Conservation (phyloP, 2,888 invertebrate species). For the Camptogramma bilineatum region DNA sequence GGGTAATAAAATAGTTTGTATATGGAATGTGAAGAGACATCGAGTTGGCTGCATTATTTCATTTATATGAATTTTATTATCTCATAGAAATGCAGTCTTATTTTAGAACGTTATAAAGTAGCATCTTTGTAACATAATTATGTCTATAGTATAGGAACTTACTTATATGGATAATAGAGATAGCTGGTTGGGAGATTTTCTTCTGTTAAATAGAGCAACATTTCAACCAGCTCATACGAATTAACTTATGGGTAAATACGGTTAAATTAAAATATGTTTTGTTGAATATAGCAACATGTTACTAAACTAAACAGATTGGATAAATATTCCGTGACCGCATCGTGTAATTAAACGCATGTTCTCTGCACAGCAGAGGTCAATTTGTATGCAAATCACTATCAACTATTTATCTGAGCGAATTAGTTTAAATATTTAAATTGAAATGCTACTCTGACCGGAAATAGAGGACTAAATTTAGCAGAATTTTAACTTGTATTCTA, state of each 20-base stretch:
- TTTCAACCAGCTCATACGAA: too few species aligned
- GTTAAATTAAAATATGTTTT: background rate
- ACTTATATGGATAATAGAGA: too few species aligned
- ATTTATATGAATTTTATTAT: background rate
- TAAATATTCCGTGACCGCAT: background rate
- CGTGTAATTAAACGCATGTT: constrained; percentile 17
- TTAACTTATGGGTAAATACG: too few species aligned
- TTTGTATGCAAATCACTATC: constrained; percentile 37
- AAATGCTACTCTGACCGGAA: constrained; percentile 26
- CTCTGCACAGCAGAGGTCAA: constrained; percentile 28
- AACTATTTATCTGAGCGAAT: constrained; percentile 29
- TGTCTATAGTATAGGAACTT: too few species aligned
- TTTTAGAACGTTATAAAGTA: background rate
- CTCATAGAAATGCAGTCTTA: background rate
- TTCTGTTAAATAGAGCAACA: too few species aligned
- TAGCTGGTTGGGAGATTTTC: too few species aligned
- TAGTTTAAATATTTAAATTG: constrained; percentile 23
- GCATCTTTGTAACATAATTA: too few species aligned
- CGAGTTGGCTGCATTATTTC: background rate
- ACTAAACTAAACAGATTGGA: background rate
- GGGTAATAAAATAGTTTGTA: background rate
- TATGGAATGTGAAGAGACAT: background rate
- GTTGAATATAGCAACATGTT: background rate
- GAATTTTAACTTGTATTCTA: background rate
- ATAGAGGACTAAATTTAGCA: background rate